Evolutionary conservation across 2,797 vertebrate genomes (phyloP).

Genomic region (Perodicticus potto): DNA sequence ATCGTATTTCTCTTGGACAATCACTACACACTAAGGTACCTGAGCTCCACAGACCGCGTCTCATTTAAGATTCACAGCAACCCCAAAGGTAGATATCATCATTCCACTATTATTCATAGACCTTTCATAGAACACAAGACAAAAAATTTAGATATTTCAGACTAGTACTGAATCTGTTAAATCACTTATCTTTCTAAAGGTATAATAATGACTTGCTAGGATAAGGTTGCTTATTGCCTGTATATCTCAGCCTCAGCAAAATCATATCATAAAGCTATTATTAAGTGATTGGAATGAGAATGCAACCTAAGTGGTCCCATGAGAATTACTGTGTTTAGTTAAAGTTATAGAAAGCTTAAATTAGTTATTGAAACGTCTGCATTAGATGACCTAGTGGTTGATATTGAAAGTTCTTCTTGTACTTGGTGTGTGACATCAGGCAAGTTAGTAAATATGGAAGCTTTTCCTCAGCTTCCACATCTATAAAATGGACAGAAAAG

Average conservation of each 20-base stretch:
- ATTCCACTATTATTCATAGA: neutral
- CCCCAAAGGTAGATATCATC: neutral
- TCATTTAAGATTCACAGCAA: neutral
- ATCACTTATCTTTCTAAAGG: constrained; percentile 14
- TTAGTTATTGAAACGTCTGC: neutral
- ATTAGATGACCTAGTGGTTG: neutral
- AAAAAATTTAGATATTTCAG: neutral
- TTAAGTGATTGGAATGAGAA: neutral
- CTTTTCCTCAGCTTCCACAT: neutral
- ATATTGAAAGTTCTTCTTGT: neutral
- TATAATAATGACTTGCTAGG: neutral
- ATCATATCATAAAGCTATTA: neutral
- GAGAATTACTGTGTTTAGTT: constrained; percentile 6
- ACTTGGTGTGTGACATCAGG: neutral
- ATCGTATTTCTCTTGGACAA: neutral
- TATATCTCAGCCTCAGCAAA: neutral
- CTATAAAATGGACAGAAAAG: neutral
- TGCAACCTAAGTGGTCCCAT: neutral
- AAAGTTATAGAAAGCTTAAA: neutral
- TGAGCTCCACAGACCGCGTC: neutral
- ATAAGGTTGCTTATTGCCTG: neutral
- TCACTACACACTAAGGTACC: too few relatives aligned
- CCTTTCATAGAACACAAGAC: neutral
- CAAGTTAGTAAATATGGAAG: neutral
- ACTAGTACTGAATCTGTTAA: neutral